Base-by-base conservation (phyloP, 2,888 invertebrate genomes). In the Peribatodes rhomboidaria region DNA sequence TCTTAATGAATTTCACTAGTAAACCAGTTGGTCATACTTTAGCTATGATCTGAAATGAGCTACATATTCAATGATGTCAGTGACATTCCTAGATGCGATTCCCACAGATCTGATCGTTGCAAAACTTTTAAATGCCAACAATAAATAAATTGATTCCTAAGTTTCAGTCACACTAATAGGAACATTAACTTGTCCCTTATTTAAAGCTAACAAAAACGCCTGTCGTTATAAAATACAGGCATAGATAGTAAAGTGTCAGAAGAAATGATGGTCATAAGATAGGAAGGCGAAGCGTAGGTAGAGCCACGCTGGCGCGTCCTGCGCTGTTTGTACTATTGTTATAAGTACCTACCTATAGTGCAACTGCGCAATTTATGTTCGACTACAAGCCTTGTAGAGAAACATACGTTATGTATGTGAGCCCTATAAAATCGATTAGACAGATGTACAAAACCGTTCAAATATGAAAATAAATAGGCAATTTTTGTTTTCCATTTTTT, bases 251-350 rank as follows among this genome's bases (percentile, higher is more conserved):
- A 90, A 90, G 84, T 90, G 88, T 87, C 86, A 86, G 83, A 83
- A 84, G 86, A 85, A 85, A 87, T 85, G 85, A 86, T 85, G 79
- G 87, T 84, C 86, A 88, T 89, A 89, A 89, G 87, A 88, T 89
- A 90, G 85, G 81, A 77, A 73, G 81, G 80, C 77, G 75, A 80
- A 75, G 79, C 78, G 88, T 86, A 86, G 86, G 88, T 72, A 74
- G 81, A 74, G 67, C 70, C 67, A 75, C 71, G 76, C 80, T 63
- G 72, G 79, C 74, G 80, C 82, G 80, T 82, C 82, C 81, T 80
- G 81, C 65, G 74, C 79, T 70, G 82, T 74, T 74, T 78, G 77
- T 78, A 79, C 87, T 78, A 87, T 90, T 89, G 90, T 90, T 85
- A 83, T 27, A 27, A 6, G n/a, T n/a, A n/a, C n/a, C n/a, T 27